These are phyloP conservation scores for Drosophila virilis DNA, from an alignment of 1,140 invertebrate species.

Conservation along the genomic window DNA sequence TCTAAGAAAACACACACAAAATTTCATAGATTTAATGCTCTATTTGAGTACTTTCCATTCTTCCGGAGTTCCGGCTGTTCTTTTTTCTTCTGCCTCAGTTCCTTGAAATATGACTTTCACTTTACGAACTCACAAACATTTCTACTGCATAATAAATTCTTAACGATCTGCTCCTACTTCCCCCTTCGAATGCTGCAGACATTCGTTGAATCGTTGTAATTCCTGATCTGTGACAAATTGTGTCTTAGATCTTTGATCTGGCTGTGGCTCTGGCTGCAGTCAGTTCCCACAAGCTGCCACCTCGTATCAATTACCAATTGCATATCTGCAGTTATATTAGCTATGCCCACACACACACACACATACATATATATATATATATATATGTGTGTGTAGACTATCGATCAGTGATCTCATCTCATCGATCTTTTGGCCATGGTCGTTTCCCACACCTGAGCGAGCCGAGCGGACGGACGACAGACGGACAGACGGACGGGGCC, in stretches of 20 bases:
- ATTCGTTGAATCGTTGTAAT: neutral
- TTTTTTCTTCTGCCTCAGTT: too few species aligned
- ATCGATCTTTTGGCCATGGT: constrained; percentile 36
- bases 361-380: constrained; percentile 14
- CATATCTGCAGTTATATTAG: constrained; percentile 17
- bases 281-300: constrained; percentile 9
- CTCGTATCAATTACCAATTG: constrained; percentile 22
- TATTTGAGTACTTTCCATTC: too few species aligned
- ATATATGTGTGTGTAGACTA: constrained; percentile 15
- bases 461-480: neutral
- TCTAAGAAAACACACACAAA: too few species aligned
- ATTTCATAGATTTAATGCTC: too few species aligned
- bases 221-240: constrained; percentile 8
- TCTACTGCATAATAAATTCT: too few species aligned
- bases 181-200: neutral
- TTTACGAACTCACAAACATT: too few species aligned
- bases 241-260: neutral
- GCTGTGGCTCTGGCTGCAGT: neutral
- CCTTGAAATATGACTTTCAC: too few species aligned
- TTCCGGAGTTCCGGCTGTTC: too few species aligned
- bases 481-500: constrained; percentile 10
- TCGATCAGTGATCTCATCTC: constrained; percentile 49
- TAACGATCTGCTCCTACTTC: too few species aligned
- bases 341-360: constrained; percentile 27
- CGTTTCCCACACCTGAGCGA: constrained; percentile 42